Base-by-base conservation (phyloP, 64 coral and sea anemone species). In the Acropora tenuis region DNA sequence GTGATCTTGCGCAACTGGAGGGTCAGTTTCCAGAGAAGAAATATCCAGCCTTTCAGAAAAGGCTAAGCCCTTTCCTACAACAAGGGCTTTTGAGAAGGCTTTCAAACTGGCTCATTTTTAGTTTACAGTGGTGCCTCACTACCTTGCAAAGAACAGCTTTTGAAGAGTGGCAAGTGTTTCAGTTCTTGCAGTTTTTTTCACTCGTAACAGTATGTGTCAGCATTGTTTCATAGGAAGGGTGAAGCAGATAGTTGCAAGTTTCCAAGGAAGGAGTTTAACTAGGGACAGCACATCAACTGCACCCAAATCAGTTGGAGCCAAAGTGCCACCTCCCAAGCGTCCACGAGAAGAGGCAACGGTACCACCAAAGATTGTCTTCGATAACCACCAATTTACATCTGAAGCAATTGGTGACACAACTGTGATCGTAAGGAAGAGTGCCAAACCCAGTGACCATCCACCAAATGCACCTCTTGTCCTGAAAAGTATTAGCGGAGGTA, bases 61-160 rank as follows among this genome's bases (percentile, higher is more conserved):
- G 79, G 79, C 89, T 40, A 91, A 57, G 89, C 78, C 67, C 40
- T 84, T 55, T 74, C 83, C 67, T 48, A 83, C 48, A 83, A 83
- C n/a, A 91, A 75, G 78, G 79, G 68, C 47, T 69, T 90, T 61
- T 58, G 88, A 68, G 88, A 80, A 90, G 88, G 88, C 57, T 90
- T 90, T 79, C 88, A 90, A 80, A 80, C 76, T 90, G 88, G 76
- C 57, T 80, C 88, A 80, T 90, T 80, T 61, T 73, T 90, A 61
- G 88, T 80, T 90, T 76, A 90, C 88, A 90, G 76, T 90, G 79
- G 79, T 63, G 48, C 50, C 49, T 63, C 79, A 82, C 48, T 82
- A 57, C 79, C 79, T 58, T 82, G 79, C n/a, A 75, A 8, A 45
- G 50, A 47, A 83, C 30, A 78, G 75, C 43, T 68, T 47, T 90